Base-by-base conservation (phyloP, 1,140 invertebrate species). In the Catajapyx aquilonaris region DNA sequence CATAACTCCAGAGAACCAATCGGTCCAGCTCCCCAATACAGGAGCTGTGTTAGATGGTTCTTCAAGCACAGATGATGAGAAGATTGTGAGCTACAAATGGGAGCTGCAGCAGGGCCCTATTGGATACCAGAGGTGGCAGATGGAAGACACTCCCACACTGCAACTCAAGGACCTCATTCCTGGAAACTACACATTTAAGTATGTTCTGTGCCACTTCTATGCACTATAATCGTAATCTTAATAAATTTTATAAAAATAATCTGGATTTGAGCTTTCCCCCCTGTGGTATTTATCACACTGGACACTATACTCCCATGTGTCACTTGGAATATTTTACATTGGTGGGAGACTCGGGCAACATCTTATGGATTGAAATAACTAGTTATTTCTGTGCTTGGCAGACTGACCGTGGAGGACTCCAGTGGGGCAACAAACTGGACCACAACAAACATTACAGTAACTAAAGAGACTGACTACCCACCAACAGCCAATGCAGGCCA, bases 401-500 rank as follows among this genome's bases (percentile, higher is more conserved):
- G 70, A 53, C 60, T 94, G 39, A 91, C 84, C 2, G 83, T 95
- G 0, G 84, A 83, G 46, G 90, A 95, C 57, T 80, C 81, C 0
- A 81, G 93, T 57, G 80, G 84, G 44, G 73, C 73, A 0, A 76
- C 70, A 33, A 88, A 86, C 58, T 85, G 70, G 1, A 83, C 84
- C 1, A 74, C 70, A 13, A 86, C 87, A 20, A 87, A 83, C 57
- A 78, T 94, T 34, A 83, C 76, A 21, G 85, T 94, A 11, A 60
- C 91, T 7, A 86, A 90, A 65, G 76, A 81, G 45, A 86, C 69
- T 0, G 88, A 95, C 53, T 93, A 93, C 65, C 86, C 86, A 2
- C 90, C 90, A 5, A 83, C 81, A 54, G 86, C 88, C 0, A 88
- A 88, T 68, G 86, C 87, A 57, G 85, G 86, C 1, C 75, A 84